Evolutionary conservation across 2,113 vertebrate species (phyloP).

Genomic region (Bujurquina vittata): DNA sequence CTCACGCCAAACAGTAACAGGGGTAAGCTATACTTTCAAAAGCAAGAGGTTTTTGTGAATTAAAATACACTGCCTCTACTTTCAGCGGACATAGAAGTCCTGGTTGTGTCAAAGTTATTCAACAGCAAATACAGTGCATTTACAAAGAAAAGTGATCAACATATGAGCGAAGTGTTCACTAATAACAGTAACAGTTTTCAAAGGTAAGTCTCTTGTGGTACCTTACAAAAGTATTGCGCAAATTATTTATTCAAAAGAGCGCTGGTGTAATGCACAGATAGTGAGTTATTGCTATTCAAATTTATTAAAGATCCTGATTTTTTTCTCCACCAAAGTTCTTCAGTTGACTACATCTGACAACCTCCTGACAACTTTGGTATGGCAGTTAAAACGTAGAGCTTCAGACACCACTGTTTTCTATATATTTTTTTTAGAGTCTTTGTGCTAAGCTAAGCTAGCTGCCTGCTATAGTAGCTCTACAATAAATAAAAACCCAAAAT

Average conservation of each 20-base stretch:
- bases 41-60: not conserved
- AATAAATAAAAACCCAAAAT: not conserved
- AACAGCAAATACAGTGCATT: not conserved
- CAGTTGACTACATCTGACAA: not conserved
- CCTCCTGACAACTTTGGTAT: not conserved
- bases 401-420: not conserved
- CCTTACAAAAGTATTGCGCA: not conserved
- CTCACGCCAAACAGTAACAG: not conserved
- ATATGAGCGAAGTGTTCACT: not conserved
- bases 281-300: not conserved
- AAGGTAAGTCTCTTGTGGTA: not conserved
- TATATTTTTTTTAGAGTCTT: not conserved
- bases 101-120: not conserved
- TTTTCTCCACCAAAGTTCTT: not conserved
- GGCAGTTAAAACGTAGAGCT: not conserved
- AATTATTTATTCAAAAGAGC: not conserved
- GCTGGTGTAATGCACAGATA: not conserved
- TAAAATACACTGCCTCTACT: not conserved
- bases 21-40: too few species aligned
- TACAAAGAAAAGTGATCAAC: rapidly evolving
- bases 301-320: not conserved
- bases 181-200: not conserved
- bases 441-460: not conserved
- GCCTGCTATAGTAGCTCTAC: not conserved
- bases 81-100: not conserved